Evolutionary conservation across 2,888 invertebrate species (phyloP), one percentile per base, ranked within the genome.

Genomic region (Acholoe squamosa): DNA sequence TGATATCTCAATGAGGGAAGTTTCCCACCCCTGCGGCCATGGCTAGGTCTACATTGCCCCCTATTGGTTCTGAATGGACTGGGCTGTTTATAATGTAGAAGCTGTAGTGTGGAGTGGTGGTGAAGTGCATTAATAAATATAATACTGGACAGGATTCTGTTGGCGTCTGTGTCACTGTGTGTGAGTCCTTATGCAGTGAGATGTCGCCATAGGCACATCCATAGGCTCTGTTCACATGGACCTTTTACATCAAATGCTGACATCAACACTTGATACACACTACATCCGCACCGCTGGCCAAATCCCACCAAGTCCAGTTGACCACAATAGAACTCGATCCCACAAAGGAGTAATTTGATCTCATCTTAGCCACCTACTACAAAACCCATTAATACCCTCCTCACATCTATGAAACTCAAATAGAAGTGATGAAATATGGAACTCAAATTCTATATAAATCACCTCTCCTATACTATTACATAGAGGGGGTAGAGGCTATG

Each of bases 1-100:
- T 71, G 71, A 71, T 71, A 71, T 71, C 71, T 71, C 71, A 71
- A 71, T 71, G 71, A 71, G 71, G 71, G 71, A 71, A 71, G 71
- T 1, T 25, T 71, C 28, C 71, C 71, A 71, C 14, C 71, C 71
- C 71, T 14, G 71, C 25, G 71, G 71, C 28, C 71, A 28, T 14
- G n/a, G 14, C 28, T 28, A 1, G 0, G 14, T 25, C 71, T 71
- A 5, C 31, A 71, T 7, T 28, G 28, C 71, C 71, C 71, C 28
- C 25, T 28, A 28, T 3, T 25, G 14, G 43, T 28, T 28, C 71
- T 71, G 71, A 71, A 71, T 71, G 71, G 71, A 71, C 71, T 1
- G 71, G 25, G 14, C 28, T 71, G 71, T 71, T n/a, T 25, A 71
- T 71, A 71, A 71, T 71, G 31, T 71, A 71, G 12, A 25, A 25